Conservation (phyloP, 2,888 invertebrate species). For the Synanthedon formicaeformis region DNA sequence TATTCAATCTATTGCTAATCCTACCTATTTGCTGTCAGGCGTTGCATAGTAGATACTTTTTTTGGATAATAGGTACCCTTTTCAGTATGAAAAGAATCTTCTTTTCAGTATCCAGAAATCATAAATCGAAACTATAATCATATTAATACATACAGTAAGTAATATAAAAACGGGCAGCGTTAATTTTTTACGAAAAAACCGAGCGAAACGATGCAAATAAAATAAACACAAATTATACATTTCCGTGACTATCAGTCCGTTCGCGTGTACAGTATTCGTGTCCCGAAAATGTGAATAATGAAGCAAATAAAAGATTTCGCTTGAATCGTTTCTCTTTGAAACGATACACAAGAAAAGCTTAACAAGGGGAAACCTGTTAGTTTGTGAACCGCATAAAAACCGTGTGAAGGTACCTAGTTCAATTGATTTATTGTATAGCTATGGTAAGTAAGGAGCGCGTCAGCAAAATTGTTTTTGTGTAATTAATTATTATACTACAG, state of each 20-base stretch:
- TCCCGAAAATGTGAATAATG: slow-evolving; percentile 3
- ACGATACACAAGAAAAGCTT: slow-evolving; percentile 1
- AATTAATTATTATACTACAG: slow-evolving; percentile 20
- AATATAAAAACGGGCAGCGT: too few relatives aligned
- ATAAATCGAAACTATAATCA: too few relatives aligned
- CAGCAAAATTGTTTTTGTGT: slow-evolving; percentile 23
- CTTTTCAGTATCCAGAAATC: too few relatives aligned
- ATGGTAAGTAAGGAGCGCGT: slow-evolving; percentile 17
- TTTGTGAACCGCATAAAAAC: slow-evolving; percentile 13
- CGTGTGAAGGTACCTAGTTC: slow-evolving; percentile 10
- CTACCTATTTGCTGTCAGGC: too few relatives aligned
- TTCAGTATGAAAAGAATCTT: too few relatives aligned
- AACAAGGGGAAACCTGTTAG: slow-evolving; percentile 13
- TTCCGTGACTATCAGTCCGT: background rate
- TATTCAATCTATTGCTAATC: too few relatives aligned
- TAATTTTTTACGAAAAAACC: too few relatives aligned
- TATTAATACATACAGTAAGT: too few relatives aligned
- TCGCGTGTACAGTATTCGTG: slow-evolving; percentile 5
- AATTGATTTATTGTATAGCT: slow-evolving; percentile 25
- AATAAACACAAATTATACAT: background rate
- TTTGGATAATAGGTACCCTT: too few relatives aligned
- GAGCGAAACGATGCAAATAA: background rate
- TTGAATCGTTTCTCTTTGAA: background rate
- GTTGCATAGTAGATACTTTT: too few relatives aligned
- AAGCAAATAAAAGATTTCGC: slow-evolving; percentile 4